Evolutionary conservation across 1,140 invertebrate genomes (phyloP), one percentile per base, ranked within the genome.

Genomic region (Drosophila kepulauana): DNA sequence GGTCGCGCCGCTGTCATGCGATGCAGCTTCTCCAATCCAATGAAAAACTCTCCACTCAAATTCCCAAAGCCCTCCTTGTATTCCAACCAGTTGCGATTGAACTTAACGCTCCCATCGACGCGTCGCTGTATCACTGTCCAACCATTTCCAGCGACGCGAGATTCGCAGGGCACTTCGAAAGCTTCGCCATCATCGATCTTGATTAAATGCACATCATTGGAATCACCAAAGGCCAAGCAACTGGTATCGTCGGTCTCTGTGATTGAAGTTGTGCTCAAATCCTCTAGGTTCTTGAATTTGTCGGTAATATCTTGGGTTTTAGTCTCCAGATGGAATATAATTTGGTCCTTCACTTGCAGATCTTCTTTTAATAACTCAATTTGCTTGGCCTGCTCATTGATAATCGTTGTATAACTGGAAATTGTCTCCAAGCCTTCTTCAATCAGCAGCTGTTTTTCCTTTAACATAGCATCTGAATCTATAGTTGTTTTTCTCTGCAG

Each of bases 41-140:
- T 74, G 25, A 80, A 82, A 11, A 82, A 82, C 16, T 82, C 78
- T 1, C 79, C 75, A 5, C 46, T 57, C 5, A 74, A n/a, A 38
- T 80, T 62, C 3, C 79, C 79, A 15, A 82, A 82, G 7, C 79
- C 79, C 11, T 66, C 13, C 5, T 43, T 48, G 7, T 82, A 82
- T 3, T 82, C 65, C 16, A n/a, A 7, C 79, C 79, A 82, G 15
- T 33, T 73, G 6, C 79, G 74, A 20, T 67, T 33, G 25, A 82
- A 82, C 4, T 67, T 25, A 0, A 66, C 65, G 15, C 62, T 74
- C 0, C 78, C 79, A 30, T 82, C 69, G 0, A 80, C 1, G 1
- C 79, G 65, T 15, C 74, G 70, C 33, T 80, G 78, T 7, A 82
- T 45, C 2, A 80, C 69, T 2, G 65, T 82, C 79, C 79, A 82